These are phyloP conservation scores for Ooceraea biroi DNA, from an alignment of 1,140 invertebrate genomes.

Conservation along the genomic window DNA sequence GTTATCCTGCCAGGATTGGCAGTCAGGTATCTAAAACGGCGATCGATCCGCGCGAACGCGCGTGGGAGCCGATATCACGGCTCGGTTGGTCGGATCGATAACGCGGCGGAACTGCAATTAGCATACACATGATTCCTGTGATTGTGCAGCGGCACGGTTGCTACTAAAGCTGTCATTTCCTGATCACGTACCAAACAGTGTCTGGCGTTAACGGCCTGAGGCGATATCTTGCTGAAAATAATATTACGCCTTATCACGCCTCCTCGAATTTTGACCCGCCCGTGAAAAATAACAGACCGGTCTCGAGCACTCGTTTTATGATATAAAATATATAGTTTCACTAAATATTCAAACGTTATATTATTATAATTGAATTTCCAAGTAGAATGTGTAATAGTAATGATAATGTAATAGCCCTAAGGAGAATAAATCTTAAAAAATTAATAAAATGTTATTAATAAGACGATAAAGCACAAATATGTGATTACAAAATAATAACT, in stretches of 20 bases:
- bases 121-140: slow-evolving; percentile 51
- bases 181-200: slow-evolving; percentile 42
- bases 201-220: slow-evolving; percentile 45
- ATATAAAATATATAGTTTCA: neutral
- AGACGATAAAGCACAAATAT: no score
- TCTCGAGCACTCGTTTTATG: neutral
- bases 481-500: no score
- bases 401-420: neutral
- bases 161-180: slow-evolving; percentile 55
- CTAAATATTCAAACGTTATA: neutral
- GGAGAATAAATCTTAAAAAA: neutral
- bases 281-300: neutral
- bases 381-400: neutral
- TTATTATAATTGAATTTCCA: neutral
- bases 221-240: slow-evolving; percentile 48
- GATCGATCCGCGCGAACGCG: slow-evolving; percentile 25
- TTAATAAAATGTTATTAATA: no score
- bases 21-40: slow-evolving; percentile 42
- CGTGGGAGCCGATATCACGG: slow-evolving; percentile 33
- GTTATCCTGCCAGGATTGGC: slow-evolving; percentile 47
- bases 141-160: slow-evolving; percentile 41
- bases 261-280: neutral
- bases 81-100: slow-evolving; percentile 32
- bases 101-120: slow-evolving; percentile 51
- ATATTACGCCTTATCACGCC: slow-evolving; percentile 36